Percentiles rank a stretch among this genome's conserved stretches.
Conservation (phyloP, 53 echinoderm and acorn worm genomes). For the Henricia sp. region DNA sequence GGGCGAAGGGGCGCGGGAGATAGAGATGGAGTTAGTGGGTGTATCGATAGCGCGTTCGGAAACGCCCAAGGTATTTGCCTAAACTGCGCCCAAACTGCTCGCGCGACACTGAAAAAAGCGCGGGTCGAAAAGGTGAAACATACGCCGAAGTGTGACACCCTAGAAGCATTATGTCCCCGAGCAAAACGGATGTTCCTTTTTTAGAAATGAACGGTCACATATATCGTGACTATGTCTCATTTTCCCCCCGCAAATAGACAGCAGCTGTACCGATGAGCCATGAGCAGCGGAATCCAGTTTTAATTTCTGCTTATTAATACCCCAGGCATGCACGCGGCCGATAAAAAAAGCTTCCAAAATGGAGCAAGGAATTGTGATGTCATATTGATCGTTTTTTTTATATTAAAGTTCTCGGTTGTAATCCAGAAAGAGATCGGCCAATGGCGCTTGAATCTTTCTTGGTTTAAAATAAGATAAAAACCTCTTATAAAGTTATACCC, state of each 20-base stretch:
- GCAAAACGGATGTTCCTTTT: constrained; percentile 10
- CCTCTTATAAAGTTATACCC: too few relatives aligned
- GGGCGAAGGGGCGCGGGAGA: background rate
- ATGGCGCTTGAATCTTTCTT: too few relatives aligned
- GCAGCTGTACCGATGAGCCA: constrained; percentile 46
- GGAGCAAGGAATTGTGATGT: background rate
- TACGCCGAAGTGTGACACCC: constrained; percentile 28
- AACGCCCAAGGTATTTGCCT: constrained; percentile 1
- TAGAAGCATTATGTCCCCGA: background rate
- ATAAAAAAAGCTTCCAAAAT: background rate
- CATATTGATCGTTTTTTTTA: too few relatives aligned
- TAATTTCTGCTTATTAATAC: constrained; percentile 48
- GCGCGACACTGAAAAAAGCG: background rate
- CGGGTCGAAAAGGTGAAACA: constrained; percentile 11
- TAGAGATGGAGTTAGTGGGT: background rate
- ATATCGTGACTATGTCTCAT: background rate
- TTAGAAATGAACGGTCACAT: background rate
- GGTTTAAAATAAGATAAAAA: too few relatives aligned
- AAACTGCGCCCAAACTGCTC: background rate
- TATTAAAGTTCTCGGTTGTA: background rate
- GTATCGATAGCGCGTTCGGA: constrained; percentile 4
- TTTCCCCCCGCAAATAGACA: background rate
- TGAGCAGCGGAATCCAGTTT: constrained; percentile 7
- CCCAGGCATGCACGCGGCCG: constrained; percentile 9
- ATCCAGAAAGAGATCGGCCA: too few relatives aligned